A percentile compares a stretch with the other conserved stretches of the same genome.
Evolutionary conservation across 2,888 invertebrate genomes (phyloP).

Genomic region (Carterocephalus palaemon): DNA sequence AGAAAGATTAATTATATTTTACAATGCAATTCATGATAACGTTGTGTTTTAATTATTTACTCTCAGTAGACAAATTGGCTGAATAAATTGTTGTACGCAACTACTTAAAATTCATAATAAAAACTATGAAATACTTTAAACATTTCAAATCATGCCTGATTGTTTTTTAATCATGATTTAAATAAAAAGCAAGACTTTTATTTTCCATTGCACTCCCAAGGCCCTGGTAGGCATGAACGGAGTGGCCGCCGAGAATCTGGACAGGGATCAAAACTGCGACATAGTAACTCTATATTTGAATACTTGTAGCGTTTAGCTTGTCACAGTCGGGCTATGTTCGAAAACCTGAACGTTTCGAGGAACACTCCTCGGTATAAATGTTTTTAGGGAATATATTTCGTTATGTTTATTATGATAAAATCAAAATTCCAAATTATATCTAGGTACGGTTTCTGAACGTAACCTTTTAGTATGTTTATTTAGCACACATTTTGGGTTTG

Average conservation of each 20-base stretch:
- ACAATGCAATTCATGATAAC: no score
- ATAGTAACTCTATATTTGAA: conserved; percentile 55
- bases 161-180: conserved; percentile 1
- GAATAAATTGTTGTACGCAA: conserved; percentile 8
- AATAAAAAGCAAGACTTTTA: conserved; percentile 35
- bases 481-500: conserved; percentile 32
- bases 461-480: conserved; percentile 49
- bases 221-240: conserved; percentile 73
- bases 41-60: no score
- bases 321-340: conserved; percentile 73
- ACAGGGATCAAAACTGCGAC: conserved; percentile 60
- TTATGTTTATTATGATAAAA: conserved; percentile 32
- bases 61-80: conserved; percentile 17
- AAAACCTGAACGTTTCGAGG: conserved; percentile 55
- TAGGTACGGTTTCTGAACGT: conserved; percentile 75
- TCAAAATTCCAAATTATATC: conserved; percentile 41
- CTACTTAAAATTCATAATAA: not conserved
- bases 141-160: conserved; percentile 22
- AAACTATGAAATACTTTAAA: not conserved
- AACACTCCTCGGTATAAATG: not conserved
- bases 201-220: conserved; percentile 67
- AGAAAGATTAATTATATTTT: no score
- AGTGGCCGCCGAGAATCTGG: conserved; percentile 63
- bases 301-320: conserved; percentile 59
- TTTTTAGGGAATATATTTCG: conserved; percentile 24